phyloP scores from a whole-genome alignment of 2,113 vertebrate species.

The Gavia stellata region DNA sequence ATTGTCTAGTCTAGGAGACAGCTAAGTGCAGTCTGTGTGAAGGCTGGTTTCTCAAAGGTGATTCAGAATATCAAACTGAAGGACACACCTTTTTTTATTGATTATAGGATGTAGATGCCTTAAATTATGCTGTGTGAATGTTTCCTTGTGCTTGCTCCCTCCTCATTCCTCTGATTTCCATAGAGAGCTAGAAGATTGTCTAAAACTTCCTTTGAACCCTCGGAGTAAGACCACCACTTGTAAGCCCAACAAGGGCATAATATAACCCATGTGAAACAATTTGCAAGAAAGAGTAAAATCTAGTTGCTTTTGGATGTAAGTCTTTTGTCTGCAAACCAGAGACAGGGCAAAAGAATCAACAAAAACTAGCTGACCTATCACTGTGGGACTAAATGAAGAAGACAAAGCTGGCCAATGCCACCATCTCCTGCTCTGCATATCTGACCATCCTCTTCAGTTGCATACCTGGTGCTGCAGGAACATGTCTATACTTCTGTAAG shows the following conservation, averaged over 20 bases:
- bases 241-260: not conserved
- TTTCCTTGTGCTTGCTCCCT: not conserved
- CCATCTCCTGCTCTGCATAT: not conserved
- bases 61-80: not conserved
- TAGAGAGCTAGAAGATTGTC: not conserved
- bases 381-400: not conserved
- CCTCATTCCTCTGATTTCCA: not conserved
- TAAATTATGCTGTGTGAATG: not conserved
- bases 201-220: not conserved
- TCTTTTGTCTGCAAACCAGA: not conserved
- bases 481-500: not conserved
- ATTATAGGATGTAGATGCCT: not conserved
- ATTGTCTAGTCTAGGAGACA: not conserved
- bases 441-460: not conserved
- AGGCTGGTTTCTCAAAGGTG: not conserved
- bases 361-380: not conserved
- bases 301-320: not conserved
- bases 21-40: not conserved
- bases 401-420: not conserved
- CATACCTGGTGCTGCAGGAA: not conserved
- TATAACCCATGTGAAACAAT: not conserved
- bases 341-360: not conserved
- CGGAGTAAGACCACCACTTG: not conserved
- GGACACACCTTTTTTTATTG: not conserved
- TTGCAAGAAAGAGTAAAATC: not conserved